These are phyloP conservation scores for Patella caerulea DNA, from an alignment of 2,888 invertebrate genomes.

Conservation along the genomic window DNA sequence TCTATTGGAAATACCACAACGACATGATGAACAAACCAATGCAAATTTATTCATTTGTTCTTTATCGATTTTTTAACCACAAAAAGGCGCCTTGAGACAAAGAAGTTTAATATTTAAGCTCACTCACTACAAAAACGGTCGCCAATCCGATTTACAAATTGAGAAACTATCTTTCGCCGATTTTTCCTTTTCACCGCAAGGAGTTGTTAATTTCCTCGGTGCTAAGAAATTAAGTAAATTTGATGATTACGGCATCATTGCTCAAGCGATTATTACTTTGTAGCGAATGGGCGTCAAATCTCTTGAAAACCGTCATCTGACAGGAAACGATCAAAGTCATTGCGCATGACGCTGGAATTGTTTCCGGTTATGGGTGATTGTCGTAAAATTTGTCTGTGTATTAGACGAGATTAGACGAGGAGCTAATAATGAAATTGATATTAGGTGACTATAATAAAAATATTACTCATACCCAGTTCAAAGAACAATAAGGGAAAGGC, in stretches of 20 bases:
- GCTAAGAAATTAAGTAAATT: conserved; percentile 12
- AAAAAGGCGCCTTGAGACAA: conserved; percentile 13
- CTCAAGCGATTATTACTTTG: conserved; percentile 9
- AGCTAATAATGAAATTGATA: too few species aligned
- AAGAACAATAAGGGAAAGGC: too few species aligned
- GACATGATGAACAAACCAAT: background rate
- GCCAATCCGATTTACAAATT: conserved; percentile 7
- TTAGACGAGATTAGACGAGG: too few species aligned
- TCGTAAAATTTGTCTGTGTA: too few species aligned
- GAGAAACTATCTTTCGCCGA: background rate
- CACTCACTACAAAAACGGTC: background rate
- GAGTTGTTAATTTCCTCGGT: conserved; percentile 1
- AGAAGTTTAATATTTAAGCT: conserved; percentile 1
- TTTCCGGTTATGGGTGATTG: background rate
- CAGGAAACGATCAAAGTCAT: conserved; percentile 1
- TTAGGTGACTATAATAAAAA: too few species aligned
- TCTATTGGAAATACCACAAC: too few species aligned
- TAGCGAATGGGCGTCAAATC: conserved; percentile 3
- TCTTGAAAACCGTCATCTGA: background rate
- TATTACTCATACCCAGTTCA: too few species aligned
- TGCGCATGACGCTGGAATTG: conserved; percentile 3
- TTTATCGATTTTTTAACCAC: conserved; percentile 10
- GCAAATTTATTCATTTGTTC: conserved; percentile 13
- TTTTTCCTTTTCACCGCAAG: background rate
- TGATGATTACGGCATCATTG: conserved; percentile 12